Percentiles rank a stretch among this genome's conserved stretches.
phyloP scores from a whole-genome alignment of 2,113 vertebrate species.

The Microcebus griseorufus region DNA sequence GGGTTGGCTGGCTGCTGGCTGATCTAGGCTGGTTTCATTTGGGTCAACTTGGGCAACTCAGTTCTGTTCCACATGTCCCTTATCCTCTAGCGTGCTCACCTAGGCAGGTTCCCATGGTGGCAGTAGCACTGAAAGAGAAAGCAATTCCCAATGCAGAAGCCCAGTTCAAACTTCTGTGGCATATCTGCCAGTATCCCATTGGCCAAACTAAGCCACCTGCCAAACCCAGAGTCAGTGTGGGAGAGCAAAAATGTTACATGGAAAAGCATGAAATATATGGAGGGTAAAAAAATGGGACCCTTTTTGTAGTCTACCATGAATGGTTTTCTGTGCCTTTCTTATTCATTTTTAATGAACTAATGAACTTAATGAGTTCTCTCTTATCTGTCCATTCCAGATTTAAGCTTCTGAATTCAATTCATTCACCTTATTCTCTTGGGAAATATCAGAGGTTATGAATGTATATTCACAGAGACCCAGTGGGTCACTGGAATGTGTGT shows the following conservation, averaged over 20 bases:
- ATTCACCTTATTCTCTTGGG: not conserved
- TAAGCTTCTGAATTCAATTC: not conserved
- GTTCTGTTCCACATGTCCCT: not conserved
- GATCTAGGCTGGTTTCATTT: not conserved
- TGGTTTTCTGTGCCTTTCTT: not conserved
- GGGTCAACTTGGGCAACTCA: not conserved
- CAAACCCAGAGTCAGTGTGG: not conserved
- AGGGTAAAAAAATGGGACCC: not conserved
- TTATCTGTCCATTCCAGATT: not conserved
- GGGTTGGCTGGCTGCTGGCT: not conserved
- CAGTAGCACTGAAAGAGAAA: not conserved
- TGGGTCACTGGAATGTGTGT: not conserved
- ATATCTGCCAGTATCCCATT: not conserved
- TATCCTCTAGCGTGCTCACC: not conserved
- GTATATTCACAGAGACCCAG: not conserved
- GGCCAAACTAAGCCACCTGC: not conserved
- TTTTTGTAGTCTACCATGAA: not conserved
- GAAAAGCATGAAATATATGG: not conserved
- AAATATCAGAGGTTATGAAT: not conserved
- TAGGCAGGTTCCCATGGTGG: not conserved
- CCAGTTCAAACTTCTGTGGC: not conserved
- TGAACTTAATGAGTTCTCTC: not conserved
- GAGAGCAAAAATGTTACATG: not conserved
- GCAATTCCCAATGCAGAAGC: not conserved
- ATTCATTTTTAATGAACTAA: not conserved